Conservation (phyloP, 30 jellyfish, hydroid and myxozoan species). For the Haliclystus octoradiatus region DNA sequence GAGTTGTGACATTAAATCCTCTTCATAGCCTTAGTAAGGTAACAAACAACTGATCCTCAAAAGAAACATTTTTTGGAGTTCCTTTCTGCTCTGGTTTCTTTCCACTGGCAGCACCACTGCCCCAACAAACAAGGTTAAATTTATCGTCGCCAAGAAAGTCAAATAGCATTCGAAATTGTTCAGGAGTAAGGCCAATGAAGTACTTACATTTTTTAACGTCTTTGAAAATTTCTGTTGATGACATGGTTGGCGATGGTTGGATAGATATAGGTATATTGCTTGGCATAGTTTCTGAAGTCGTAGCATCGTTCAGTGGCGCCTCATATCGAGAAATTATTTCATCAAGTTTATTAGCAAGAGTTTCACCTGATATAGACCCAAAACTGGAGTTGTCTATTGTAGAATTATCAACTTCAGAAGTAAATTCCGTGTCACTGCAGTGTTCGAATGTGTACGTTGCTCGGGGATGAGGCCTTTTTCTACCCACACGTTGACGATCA, state of each 20-base stretch:
- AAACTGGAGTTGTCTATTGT: neutral
- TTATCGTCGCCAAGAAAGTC: neutral
- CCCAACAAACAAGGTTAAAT: neutral
- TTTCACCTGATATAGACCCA: neutral
- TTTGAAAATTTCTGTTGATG: neutral
- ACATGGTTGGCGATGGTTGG: neutral
- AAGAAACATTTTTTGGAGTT: neutral
- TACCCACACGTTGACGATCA: neutral
- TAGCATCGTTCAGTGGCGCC: neutral
- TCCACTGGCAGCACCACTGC: neutral
- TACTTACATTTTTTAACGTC: neutral
- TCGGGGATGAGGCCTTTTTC: neutral
- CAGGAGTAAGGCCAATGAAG: neutral
- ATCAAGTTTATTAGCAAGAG: neutral
- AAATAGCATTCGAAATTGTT: neutral
- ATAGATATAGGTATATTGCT: too few relatives aligned
- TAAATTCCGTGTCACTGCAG: neutral
- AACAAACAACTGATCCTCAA: slow-evolving; percentile 7
- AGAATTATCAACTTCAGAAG: neutral
- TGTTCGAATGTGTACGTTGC: neutral
- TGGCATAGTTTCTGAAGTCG: neutral
- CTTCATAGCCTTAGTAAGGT: slow-evolving; percentile 2
- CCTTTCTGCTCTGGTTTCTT: neutral
- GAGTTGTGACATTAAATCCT: slow-evolving; percentile 15
- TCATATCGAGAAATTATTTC: neutral